phyloP scores from a whole-genome alignment of 2,797 vertebrate genomes.

The Lepidocolaptes lacrymiger region DNA sequence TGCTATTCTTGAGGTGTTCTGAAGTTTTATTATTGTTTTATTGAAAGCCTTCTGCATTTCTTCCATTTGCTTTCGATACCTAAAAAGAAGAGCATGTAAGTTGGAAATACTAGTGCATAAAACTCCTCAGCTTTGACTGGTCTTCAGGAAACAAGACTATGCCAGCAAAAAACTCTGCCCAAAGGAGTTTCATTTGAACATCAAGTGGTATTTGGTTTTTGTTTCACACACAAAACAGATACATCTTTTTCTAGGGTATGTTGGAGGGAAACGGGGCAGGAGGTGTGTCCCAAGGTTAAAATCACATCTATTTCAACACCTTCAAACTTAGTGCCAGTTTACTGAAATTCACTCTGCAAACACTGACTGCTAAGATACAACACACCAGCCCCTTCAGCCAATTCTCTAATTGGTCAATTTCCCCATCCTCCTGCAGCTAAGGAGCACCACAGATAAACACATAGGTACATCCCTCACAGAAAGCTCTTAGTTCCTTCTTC shows the following conservation, averaged over 20 bases:
- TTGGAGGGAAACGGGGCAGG: too few relatives aligned
- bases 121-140: not conserved
- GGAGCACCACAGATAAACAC: not conserved
- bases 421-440: not conserved
- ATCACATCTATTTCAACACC: not conserved
- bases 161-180: not conserved
- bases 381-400: not conserved
- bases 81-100: slow-evolving; percentile 51
- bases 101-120: not conserved
- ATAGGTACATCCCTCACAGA: not conserved
- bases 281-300: not conserved
- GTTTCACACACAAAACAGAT: not conserved
- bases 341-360: not conserved
- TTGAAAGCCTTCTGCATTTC: slow-evolving; percentile 99
- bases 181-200: not conserved
- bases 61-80: slow-evolving; percentile 99
- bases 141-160: not conserved
- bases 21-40: slow-evolving; percentile 97
- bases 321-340: not conserved
- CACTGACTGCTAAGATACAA: not conserved
- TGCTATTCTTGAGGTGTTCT: slow-evolving; percentile 96
- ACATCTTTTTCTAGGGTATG: not conserved
- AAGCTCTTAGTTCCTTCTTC: not conserved
- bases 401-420: not conserved
- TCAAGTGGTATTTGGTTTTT: not conserved